Conservation (phyloP, 2,888 invertebrate species). For the Buathra laborator region DNA sequence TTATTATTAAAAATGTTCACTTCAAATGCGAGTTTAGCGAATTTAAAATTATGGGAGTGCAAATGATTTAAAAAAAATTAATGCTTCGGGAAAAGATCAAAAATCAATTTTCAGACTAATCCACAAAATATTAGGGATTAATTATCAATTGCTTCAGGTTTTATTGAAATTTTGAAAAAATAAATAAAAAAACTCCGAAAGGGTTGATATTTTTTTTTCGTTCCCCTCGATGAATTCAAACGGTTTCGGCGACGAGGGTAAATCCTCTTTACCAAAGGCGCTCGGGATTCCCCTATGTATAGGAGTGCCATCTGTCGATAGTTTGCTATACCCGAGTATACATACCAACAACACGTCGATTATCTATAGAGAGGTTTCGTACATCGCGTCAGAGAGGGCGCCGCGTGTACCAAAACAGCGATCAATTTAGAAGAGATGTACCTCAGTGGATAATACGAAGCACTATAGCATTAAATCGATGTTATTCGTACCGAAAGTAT, state of each 20-base stretch:
- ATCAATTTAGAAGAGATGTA: neutral
- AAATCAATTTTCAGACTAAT: too few relatives aligned
- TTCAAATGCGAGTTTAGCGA: neutral
- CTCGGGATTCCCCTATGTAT: neutral
- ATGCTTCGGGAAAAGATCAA: too few relatives aligned
- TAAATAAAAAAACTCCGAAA: neutral
- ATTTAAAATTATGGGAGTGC: neutral
- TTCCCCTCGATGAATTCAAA: neutral
- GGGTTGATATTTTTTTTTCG: neutral
- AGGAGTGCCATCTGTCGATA: constrained; percentile 25
- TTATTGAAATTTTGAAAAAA: neutral
- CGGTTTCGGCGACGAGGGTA: neutral
- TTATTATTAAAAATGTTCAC: neutral
- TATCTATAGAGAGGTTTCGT: neutral
- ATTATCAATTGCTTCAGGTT: neutral
- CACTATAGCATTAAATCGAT: neutral
- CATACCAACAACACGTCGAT: constrained; percentile 21
- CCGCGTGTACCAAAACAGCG: neutral
- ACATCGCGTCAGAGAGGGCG: constrained; percentile 35
- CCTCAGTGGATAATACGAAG: constrained; percentile 35
- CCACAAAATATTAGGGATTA: neutral
- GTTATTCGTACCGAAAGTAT: neutral
- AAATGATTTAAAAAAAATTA: neutral
- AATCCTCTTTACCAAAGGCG: neutral
- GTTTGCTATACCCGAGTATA: neutral